Base-by-base conservation (phyloP, 2,888 invertebrate species). In the Galerucella nymphaeae region DNA sequence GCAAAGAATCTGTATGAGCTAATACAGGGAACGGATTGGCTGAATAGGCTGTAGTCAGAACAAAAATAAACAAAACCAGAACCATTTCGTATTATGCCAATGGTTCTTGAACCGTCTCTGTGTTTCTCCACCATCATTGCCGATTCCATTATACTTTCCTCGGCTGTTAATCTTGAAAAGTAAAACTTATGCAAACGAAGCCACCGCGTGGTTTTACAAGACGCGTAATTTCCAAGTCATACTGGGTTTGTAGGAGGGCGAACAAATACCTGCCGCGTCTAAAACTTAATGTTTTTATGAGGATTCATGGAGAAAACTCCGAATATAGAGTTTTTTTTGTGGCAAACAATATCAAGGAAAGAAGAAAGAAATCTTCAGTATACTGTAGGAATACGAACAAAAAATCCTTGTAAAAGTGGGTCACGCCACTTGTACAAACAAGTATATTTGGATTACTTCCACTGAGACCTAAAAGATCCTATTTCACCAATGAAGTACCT, bases 181-280 rank as follows among this genome's bases (percentile, higher is more conserved):
- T 86, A 85, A 86, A 86, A 86, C 85, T 86, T 86, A 86, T 86
- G 86, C 86, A 86, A 86, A 86, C 85, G 85, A 86, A 84, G 80
- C 84, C 83, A 84, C 84, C 85, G 84, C 85, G 84, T 86, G 85
- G 86, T 86, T 86, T 85, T 86, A 86, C 86, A 86, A 85, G 85
- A 83, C 80, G 83, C 84, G 85, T 85, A 85, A 86, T 86, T 86
- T 86, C 82, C 76, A 73, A 70, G 67, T 74, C 75, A 64, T 53
- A 66, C 64, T 70, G 75, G 75, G 72, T 59, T 67, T 55, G 76
- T 67, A 76, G 78, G 77, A 68, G 76, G 76, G 76, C 67, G 71
- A 61, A 71, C 58, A 59, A 74, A 58, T 58, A 45, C 42, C 20
- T 42, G 55, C 72, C 42, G 55, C 75, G 71, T 75, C 76, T 59